Evolutionary conservation across 1,140 invertebrate genomes (phyloP), one percentile per base, ranked within the genome.

Genomic region (Conopomorpha cramerella): DNA sequence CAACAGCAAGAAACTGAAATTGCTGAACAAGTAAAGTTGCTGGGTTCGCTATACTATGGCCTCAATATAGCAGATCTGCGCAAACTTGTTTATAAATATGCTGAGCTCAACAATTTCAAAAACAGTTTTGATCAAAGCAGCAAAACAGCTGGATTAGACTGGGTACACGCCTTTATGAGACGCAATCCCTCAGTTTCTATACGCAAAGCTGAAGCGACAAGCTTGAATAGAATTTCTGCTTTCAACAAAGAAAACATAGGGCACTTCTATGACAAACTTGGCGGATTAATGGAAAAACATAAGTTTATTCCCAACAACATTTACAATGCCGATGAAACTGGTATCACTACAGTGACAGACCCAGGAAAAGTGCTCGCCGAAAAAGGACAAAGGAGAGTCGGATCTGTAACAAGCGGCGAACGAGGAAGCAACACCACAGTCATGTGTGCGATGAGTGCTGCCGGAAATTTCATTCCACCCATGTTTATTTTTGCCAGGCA

Each of bases 311-410:
- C 50, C 10, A 45, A 47, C 11, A 28, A 43, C 16, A 72, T 79
- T 27, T 79, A 51, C 34, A 79, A 81, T 46, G 46, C 72, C 29
- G 74, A 79, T 45, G 73, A 80, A 55, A 77, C 71, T 15, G 70
- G 68, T 32, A 39, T 71, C 32, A 58, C 57, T 26, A 73, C 64
- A 10, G 66, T 72, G 1, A n/a, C n/a, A n/a, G 56, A 55, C 39
- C 57, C 63, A 25, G 36, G 34, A 34, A 73, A 62, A 45, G 53
- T 80, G 33, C 47, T 79, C 30, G 61, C 68, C 15, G 31, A 36
- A 37, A 64, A 46, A 47, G 72, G 67, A 25, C 40, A 46, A 36
- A 67, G 65, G n/a, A 46, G 76, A 48, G 54, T 77, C 7, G 68
- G 67, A 38, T 31, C 38, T 42, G 35, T 64, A 26, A 63, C 59